Evolutionary conservation across 2,888 invertebrate genomes (phyloP).

Genomic region (Drosophila robusta): DNA sequence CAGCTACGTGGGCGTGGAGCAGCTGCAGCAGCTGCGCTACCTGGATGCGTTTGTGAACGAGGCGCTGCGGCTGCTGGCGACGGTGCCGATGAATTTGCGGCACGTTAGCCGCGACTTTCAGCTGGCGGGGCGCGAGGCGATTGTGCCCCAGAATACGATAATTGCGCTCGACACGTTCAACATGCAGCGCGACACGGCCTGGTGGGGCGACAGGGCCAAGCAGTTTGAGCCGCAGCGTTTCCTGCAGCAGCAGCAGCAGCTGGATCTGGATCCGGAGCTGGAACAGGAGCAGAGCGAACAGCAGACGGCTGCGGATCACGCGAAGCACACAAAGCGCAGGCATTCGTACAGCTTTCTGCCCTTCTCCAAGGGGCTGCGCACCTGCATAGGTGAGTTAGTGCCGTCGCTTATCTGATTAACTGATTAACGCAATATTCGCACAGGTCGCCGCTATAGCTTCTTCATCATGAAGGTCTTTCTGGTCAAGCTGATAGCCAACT

Average conservation of each 20-base stretch:
- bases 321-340: slow-evolving; percentile 42
- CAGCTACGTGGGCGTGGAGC: slow-evolving; percentile 69
- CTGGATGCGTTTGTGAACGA: slow-evolving; percentile 83
- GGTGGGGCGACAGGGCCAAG: slow-evolving; percentile 82
- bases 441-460: slow-evolving; percentile 83
- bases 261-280: slow-evolving; percentile 15
- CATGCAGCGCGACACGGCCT: slow-evolving; percentile 81
- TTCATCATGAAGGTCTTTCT: slow-evolving; percentile 82
- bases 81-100: slow-evolving; percentile 83
- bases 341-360: slow-evolving; percentile 83
- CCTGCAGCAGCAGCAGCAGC: slow-evolving; percentile 33
- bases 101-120: slow-evolving; percentile 81
- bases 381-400: slow-evolving; percentile 78
- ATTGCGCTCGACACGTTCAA: slow-evolving; percentile 82
- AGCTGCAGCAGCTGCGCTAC: slow-evolving; percentile 81
- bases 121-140: slow-evolving; percentile 53
- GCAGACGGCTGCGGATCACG: background rate
- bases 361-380: slow-evolving; percentile 83
- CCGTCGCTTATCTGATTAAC: background rate
- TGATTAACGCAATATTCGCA: background rate
- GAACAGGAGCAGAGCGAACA: slow-evolving; percentile 12
- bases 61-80: slow-evolving; percentile 81
- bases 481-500: slow-evolving; percentile 76
- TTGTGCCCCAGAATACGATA: slow-evolving; percentile 82
- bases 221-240: slow-evolving; percentile 83